A percentile compares a stretch with the other conserved stretches of the same genome.
Conservation (phyloP, 2,888 invertebrate genomes). For the Eupithecia dodoneata region DNA sequence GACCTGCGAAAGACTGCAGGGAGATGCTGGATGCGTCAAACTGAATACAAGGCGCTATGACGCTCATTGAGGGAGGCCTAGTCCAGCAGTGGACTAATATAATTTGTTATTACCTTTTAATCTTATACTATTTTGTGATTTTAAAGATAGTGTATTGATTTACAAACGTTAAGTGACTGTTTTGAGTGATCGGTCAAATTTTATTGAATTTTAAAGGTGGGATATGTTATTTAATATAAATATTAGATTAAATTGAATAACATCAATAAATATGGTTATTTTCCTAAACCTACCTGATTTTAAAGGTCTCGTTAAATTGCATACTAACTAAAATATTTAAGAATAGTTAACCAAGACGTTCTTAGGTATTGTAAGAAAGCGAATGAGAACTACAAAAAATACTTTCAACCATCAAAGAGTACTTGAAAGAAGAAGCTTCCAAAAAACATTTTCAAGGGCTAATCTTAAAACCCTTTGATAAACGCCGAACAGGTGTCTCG, state of each 20-base stretch:
- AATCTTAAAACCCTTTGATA: conserved; percentile 28
- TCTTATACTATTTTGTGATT: neutral
- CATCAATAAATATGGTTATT: neutral
- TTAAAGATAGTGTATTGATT: neutral
- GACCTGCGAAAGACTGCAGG: too few species aligned
- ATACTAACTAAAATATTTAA: neutral
- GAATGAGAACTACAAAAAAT: neutral
- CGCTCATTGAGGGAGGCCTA: too few species aligned
- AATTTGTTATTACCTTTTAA: neutral
- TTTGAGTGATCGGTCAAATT: neutral
- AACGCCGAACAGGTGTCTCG: conserved; percentile 41
- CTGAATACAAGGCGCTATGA: too few species aligned
- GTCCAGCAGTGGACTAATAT: too few species aligned
- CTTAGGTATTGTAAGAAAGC: neutral
- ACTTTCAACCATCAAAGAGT: neutral
- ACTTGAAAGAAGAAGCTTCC: conserved; percentile 7
- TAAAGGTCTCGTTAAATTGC: neutral
- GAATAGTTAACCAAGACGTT: neutral
- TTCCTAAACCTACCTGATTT: neutral
- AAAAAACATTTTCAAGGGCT: conserved; percentile 5
- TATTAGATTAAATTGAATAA: neutral
- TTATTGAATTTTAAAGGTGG: neutral
- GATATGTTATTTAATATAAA: neutral
- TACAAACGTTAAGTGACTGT: neutral
- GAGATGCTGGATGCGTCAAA: too few species aligned